Evolutionary conservation across 53 echinoderm and acorn worm species (phyloP).

Genomic region (Arbacia lixula): DNA sequence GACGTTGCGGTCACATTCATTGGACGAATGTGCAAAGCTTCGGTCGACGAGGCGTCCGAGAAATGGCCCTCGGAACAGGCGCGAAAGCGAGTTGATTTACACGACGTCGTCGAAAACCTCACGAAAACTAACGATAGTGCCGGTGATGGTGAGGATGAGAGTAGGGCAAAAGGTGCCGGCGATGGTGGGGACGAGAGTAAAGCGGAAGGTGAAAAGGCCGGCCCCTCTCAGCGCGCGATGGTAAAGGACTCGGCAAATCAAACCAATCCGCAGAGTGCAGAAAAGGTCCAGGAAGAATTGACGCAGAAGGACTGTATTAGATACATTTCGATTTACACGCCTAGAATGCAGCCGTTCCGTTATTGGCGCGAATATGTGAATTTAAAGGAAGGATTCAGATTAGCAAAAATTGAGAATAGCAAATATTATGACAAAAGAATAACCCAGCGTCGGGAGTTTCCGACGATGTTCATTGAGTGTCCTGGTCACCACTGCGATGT

Average conservation of each 20-base stretch:
- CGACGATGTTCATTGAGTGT: constrained; percentile 69
- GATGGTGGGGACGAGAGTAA: background rate
- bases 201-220: background rate
- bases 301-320: constrained; percentile 60
- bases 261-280: background rate
- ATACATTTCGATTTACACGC: constrained; percentile 68
- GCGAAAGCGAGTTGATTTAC: background rate
- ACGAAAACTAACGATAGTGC: constrained; percentile 1
- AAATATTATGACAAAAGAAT: constrained; percentile 39
- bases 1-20: background rate
- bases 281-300: background rate
- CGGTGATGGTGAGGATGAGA: background rate
- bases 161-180: background rate
- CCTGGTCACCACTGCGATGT: constrained; percentile 73
- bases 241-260: constrained; percentile 1
- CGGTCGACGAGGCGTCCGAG: background rate
- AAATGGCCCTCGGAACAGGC: background rate
- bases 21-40: too few species aligned
- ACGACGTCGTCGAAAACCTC: constrained; percentile 25
- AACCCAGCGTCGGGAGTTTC: constrained; percentile 55
- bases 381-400: constrained; percentile 63
- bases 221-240: background rate
- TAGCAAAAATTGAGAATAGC: constrained; percentile 50
- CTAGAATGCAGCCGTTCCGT: constrained; percentile 65
- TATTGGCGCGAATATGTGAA: constrained; percentile 79